phyloP scores from a whole-genome alignment of 2,113 vertebrate genomes.

The Lycaon pictus region DNA sequence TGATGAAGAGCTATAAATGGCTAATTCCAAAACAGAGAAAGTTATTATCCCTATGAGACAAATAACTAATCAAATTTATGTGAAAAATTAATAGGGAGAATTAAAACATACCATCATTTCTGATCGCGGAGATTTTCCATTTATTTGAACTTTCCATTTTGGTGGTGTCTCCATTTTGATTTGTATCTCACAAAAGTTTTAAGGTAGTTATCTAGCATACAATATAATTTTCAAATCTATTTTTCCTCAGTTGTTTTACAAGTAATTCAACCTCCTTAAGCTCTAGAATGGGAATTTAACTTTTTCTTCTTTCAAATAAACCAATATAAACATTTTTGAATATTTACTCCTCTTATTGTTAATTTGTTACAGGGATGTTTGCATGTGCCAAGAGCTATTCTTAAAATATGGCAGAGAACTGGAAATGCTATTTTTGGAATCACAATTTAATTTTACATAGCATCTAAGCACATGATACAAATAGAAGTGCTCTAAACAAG shows the following conservation, averaged over 20 bases:
- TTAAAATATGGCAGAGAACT: not conserved
- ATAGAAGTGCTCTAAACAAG: not conserved
- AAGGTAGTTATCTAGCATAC: not conserved
- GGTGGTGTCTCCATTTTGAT: not conserved
- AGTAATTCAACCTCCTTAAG: not conserved
- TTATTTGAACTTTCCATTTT: not conserved
- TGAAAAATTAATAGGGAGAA: constrained; percentile 7
- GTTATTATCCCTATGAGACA: not conserved
- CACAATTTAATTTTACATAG: not conserved
- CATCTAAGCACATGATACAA: not conserved
- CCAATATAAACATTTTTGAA: not conserved
- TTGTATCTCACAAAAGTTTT: not conserved
- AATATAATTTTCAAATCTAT: not conserved
- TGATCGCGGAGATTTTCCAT: not conserved
- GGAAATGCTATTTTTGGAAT: not conserved
- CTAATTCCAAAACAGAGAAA: not conserved
- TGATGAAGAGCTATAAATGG: not conserved
- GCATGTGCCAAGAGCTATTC: not conserved
- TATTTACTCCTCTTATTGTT: not conserved
- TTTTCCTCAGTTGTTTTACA: not conserved
- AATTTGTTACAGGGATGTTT: not conserved
- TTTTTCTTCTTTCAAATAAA: not conserved
- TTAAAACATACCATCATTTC: not conserved
- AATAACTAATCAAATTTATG: not conserved
- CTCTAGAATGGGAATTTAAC: not conserved